Base-by-base conservation (phyloP, 2,113 vertebrate genomes). In the Chlamydotis undulata region DNA sequence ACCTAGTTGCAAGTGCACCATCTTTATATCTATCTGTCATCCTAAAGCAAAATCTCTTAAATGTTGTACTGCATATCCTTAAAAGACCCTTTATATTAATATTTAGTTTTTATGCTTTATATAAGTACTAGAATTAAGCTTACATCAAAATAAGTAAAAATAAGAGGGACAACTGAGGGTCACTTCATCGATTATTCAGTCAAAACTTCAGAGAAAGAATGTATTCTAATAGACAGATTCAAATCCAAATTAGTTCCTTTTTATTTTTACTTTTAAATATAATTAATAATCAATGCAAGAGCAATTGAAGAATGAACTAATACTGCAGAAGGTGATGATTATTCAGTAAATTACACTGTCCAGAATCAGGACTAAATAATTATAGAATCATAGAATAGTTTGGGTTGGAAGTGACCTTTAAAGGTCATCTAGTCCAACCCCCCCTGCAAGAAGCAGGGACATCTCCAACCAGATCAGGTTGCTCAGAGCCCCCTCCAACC, bases 111-210 rank as follows among this genome's bases (percentile, higher is more conserved):
- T 35, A 41, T 25, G 22, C 19, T 76, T 76, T 26, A 52, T 35
- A 59, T 55, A 86, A 73, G 35, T 2, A 24, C 15, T 5, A 1
- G 14, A 77, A 69, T 63, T 35, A 73, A 63, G 6, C 12, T 84
- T 39, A 11, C 25, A 73, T 28, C 11, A 60, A 90, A 85, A 69
- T 18, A 17, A 64, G 19, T 45, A 74, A 68, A 86, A 92, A 28
- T 10, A 60, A 49, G 6, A 70, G 6, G 29, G 2, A 64, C 3
- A 75, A 69, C 9, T 37, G 10, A 15, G 28, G 6, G 26, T 55
- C 37, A n/a, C 4, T 37, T 64, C 12, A 57, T 25, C 0, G 0
- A 56, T 33, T 64, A n/a, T 19, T 43, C 33, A 53, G 24, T 19
- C 49, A 49, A 78, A 82, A 78, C 2, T 50, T 59, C 29, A 63